phyloP scores from a whole-genome alignment of 2,888 invertebrate genomes.

The Drosophila neotestacea region DNA sequence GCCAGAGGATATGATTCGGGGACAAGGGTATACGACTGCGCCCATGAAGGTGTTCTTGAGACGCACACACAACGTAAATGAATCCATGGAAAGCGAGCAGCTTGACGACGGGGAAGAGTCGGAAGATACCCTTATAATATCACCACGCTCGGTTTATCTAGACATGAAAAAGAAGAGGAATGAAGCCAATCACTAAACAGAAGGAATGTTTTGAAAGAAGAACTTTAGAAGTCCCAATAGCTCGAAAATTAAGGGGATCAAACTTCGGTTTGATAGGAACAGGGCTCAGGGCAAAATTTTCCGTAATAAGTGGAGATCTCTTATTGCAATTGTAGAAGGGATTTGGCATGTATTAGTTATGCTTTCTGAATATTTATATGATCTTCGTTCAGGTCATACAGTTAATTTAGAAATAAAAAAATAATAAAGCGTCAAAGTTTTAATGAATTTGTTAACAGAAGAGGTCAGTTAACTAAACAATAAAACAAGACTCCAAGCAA shows the following conservation, averaged over 20 bases:
- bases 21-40: conserved; percentile 15
- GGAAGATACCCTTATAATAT: conserved; percentile 30
- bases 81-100: conserved; percentile 15
- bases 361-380: conserved; percentile 20
- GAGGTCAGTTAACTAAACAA: not conserved
- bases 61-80: conserved; percentile 43
- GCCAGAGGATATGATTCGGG: conserved; percentile 21
- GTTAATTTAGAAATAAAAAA: conserved; percentile 28
- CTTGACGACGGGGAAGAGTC: conserved; percentile 23
- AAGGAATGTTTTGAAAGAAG: conserved; percentile 10
- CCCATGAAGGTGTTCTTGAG: conserved; percentile 55
- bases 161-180: conserved; percentile 37
- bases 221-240: conserved; percentile 11
- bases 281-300: conserved; percentile 55
- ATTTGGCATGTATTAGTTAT: conserved; percentile 13
- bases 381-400: conserved; percentile 7
- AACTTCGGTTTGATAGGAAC: conserved; percentile 5
- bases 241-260: conserved; percentile 8
- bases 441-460: conserved; percentile 10
- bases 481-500: not conserved
- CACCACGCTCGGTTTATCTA: conserved; percentile 54
- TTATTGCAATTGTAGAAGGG: conserved; percentile 24
- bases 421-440: not conserved
- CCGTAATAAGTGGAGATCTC: conserved; percentile 42
- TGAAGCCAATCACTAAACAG: conserved; percentile 39